Evolutionary conservation across 2,888 invertebrate species (phyloP), one percentile per base, ranked within the genome.

Genomic region (Agrilus biguttatus): DNA sequence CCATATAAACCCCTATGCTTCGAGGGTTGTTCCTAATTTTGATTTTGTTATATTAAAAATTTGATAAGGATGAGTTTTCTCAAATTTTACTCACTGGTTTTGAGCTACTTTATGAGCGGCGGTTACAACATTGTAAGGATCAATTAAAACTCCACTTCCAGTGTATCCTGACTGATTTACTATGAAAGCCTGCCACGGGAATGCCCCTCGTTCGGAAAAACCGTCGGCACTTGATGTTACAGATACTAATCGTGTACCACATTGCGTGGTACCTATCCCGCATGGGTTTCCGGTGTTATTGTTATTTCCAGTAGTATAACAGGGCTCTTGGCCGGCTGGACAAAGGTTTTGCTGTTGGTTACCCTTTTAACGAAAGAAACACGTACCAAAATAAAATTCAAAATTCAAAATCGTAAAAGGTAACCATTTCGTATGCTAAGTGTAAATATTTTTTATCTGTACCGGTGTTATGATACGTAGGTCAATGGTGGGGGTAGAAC

Each of bases 61-160:
- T 3, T 32, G 8, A 28, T 1, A 10, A 8, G n/a, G 3, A 14
- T n/a, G 4, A 21, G 21, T 14, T n/a, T n/a, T n/a, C n/a, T n/a
- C n/a, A 17, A 36, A 14, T 14, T n/a, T 45, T 14, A 70, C 74
- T 72, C 65, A 78, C 78, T 72, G 57, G 48, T 75, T 70, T 45
- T 71, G 62, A 28, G 70, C 59, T 42, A 85, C 69, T 57, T 81
- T 78, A 60, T 85, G 85, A 7, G 83, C 83, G 1, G 80, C 81
- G 1, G 86, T 85, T 12, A 85, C 57, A 5, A 86, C 73, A 59
- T 83, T 78, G 19, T 71, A 66, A n/a, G 68, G 66, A 52, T 78
- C 74, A 37, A 86, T 71, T 3, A 87, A 67, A 2, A 78, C 82
- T 8, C 83, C 85, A 33, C 83, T 81, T 19, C 83, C 84, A 35